Conservation (phyloP, 2,797 vertebrate genomes). For the Galago senegalensis region DNA sequence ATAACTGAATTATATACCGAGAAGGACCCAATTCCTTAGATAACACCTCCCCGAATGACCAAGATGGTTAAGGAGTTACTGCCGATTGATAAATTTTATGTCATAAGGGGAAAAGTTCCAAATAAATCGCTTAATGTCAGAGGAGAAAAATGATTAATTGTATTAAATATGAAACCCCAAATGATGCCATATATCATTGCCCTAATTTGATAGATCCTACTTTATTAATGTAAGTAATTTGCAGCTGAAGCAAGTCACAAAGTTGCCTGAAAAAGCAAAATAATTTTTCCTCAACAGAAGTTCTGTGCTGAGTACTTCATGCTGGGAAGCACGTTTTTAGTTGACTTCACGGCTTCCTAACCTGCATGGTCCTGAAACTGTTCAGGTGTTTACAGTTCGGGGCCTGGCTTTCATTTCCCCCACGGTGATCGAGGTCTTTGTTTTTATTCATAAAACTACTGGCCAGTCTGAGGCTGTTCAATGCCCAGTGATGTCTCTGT, state of each 20-base stretch:
- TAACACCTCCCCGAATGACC: conserved; percentile 25
- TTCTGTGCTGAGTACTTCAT: neutral
- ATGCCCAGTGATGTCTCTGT: neutral
- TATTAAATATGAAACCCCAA: conserved; percentile 77
- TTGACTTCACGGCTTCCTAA: neutral
- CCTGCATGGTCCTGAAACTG: neutral
- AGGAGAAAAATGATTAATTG: conserved; percentile 77
- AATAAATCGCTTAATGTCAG: conserved; percentile 76
- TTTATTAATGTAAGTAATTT: conserved; percentile 78
- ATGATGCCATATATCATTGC: conserved; percentile 80
- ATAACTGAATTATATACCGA: conserved; percentile 39
- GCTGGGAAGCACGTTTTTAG: neutral
- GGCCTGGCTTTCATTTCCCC: neutral
- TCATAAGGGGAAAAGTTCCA: conserved; percentile 48
- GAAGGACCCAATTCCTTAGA: conserved; percentile 20
- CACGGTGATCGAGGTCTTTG: neutral
- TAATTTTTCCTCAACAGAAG: conserved; percentile 11
- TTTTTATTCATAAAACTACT: neutral
- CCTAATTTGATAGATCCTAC: conserved; percentile 77
- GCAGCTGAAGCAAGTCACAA: conserved; percentile 54
- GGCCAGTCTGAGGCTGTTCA: neutral
- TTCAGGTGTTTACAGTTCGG: neutral
- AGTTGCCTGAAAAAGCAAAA: conserved; percentile 68
- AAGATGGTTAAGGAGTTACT: conserved; percentile 43
- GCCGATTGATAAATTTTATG: conserved; percentile 75